These are phyloP conservation scores for Drosophila watanabei DNA, from an alignment of 1,140 invertebrate species.

Conservation along the genomic window DNA sequence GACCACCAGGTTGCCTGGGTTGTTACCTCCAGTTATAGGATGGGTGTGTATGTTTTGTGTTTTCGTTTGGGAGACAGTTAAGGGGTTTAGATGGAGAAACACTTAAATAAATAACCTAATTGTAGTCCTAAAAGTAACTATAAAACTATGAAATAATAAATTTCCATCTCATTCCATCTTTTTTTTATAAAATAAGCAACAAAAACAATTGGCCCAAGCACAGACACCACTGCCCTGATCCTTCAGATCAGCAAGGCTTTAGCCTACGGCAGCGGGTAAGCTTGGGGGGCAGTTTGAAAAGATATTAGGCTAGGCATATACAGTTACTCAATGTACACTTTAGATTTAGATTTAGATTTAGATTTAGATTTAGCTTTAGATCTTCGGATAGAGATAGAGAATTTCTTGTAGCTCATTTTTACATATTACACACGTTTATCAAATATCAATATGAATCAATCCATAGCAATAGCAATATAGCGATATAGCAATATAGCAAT, in stretches of 20 bases:
- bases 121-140: constrained; percentile 53
- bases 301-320: constrained; percentile 71
- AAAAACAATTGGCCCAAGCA: constrained; percentile 74
- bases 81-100: constrained; percentile 52
- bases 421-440: constrained; percentile 55
- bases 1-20: constrained; percentile 38
- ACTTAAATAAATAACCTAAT: constrained; percentile 80
- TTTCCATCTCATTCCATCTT: constrained; percentile 45
- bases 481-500: constrained; percentile 25
- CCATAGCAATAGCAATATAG: constrained; percentile 47
- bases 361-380: constrained; percentile 26
- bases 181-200: constrained; percentile 81
- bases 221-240: constrained; percentile 6
- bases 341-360: constrained; percentile 1
- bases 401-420: constrained; percentile 62
- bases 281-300: constrained; percentile 49
- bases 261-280: constrained; percentile 12
- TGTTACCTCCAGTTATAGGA: constrained; percentile 61
- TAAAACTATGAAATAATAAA: constrained; percentile 76
- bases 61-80: constrained; percentile 18
- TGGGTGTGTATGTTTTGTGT: constrained; percentile 33
- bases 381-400: constrained; percentile 54
- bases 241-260: constrained; percentile 1
- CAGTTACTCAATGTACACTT: constrained; percentile 29
- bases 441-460: constrained; percentile 76